These are phyloP conservation scores for Myioborus miniatus DNA, from an alignment of 2,797 vertebrate genomes.

Conservation along the genomic window DNA sequence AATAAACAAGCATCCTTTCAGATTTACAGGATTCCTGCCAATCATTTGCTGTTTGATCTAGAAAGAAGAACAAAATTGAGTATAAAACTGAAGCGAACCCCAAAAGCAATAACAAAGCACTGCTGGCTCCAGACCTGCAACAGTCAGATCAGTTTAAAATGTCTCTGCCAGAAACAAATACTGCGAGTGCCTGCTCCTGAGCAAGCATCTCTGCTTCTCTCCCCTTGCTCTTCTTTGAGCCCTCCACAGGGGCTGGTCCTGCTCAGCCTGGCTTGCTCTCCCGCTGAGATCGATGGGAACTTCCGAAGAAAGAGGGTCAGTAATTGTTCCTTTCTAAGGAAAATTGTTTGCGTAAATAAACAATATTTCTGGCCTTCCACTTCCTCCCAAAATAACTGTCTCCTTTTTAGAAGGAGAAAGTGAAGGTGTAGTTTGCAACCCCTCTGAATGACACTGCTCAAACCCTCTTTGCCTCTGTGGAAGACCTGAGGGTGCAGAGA, in stretches of 20 bases:
- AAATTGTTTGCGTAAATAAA: not conserved
- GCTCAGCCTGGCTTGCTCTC: not conserved
- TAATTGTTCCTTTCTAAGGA: not conserved
- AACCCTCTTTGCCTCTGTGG: not conserved
- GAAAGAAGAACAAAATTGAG: not conserved
- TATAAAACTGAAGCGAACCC: not conserved
- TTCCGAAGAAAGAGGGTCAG: not conserved
- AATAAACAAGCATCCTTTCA: conserved; percentile 42
- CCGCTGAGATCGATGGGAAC: not conserved
- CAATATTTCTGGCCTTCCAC: not conserved
- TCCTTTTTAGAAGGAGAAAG: not conserved
- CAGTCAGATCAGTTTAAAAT: not conserved
- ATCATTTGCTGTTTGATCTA: conserved; percentile 53
- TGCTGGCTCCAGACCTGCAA: not conserved
- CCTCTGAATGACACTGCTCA: not conserved
- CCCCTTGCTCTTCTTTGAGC: not conserved
- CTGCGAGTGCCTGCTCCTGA: not conserved
- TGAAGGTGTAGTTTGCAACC: not conserved
- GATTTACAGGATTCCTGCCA: conserved; percentile 38
- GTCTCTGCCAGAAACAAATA: not conserved
- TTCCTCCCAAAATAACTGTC: not conserved
- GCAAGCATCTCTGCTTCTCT: not conserved
- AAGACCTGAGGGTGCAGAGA: not conserved
- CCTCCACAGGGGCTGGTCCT: not conserved
- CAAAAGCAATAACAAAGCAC: not conserved